Evolutionary conservation across 2,888 invertebrate species (phyloP).

Genomic region (Scaptomyza flava): DNA sequence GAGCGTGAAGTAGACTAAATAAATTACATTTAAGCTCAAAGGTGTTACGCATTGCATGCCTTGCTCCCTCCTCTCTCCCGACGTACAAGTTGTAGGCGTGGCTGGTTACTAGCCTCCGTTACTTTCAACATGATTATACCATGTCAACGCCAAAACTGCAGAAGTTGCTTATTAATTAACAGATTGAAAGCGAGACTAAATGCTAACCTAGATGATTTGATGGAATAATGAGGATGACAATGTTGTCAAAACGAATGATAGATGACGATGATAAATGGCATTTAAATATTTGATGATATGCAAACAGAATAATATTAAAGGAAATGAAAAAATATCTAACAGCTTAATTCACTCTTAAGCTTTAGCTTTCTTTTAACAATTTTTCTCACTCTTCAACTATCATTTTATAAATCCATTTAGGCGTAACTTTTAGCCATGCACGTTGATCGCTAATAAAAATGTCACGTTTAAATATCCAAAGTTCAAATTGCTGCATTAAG

Average conservation of each 20-base stretch:
- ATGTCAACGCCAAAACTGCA: slow-evolving; percentile 49
- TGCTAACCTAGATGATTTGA: slow-evolving; percentile 11
- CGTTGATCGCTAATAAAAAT: slow-evolving; percentile 40
- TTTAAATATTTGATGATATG: slow-evolving; percentile 1
- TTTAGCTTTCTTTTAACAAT: neutral
- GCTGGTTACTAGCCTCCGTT: slow-evolving; percentile 27
- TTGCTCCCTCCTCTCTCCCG: neutral
- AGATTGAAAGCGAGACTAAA: slow-evolving; percentile 21
- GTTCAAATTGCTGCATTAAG: slow-evolving; percentile 48
- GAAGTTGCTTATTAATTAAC: slow-evolving; percentile 54
- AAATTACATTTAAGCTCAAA: slow-evolving; percentile 74
- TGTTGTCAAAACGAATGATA: neutral
- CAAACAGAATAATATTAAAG: too few species aligned
- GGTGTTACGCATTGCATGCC: slow-evolving; percentile 64
- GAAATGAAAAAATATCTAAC: neutral
- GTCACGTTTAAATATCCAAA: slow-evolving; percentile 42
- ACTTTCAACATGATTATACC: slow-evolving; percentile 54
- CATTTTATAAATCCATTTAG: slow-evolving; percentile 22
- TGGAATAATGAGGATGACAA: neutral
- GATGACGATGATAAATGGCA: neutral
- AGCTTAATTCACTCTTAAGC: too few species aligned
- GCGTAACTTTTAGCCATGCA: slow-evolving; percentile 11
- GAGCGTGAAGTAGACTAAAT: slow-evolving; percentile 77
- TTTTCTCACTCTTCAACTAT: neutral
- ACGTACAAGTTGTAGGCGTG: slow-evolving; percentile 24